Evolutionary conservation across 2,888 invertebrate genomes (phyloP).

Genomic region (Galerucella pusilla): DNA sequence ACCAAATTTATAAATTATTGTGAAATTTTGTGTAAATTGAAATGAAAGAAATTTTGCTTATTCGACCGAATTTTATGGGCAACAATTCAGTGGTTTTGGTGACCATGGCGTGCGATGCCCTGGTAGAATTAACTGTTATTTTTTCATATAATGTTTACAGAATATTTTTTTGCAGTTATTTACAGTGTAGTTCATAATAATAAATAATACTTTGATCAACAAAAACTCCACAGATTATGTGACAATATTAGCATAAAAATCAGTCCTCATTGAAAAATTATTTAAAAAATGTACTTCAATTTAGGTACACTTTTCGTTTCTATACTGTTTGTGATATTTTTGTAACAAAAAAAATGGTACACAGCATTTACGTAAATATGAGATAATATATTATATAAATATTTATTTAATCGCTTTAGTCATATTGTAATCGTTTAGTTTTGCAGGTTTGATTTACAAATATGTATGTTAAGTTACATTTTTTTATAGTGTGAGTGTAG

Average conservation of each 20-base stretch:
- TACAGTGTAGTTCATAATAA: background rate
- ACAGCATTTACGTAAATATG: conserved; percentile 11
- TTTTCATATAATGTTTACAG: background rate
- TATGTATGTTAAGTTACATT: background rate
- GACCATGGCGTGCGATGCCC: too few relatives aligned
- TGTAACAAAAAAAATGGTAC: conserved; percentile 12
- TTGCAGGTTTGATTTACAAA: background rate
- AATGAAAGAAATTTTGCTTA: too few relatives aligned
- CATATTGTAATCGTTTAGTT: background rate
- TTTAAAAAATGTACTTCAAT: background rate
- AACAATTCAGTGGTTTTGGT: too few relatives aligned
- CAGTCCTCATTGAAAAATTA: background rate
- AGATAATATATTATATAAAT: background rate
- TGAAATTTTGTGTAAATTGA: too few relatives aligned
- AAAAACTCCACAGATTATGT: background rate
- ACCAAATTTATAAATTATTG: too few relatives aligned
- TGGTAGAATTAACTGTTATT: background rate
- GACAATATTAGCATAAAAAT: background rate
- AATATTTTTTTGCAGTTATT: background rate
- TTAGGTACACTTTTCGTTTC: conserved; percentile 1
- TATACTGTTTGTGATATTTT: conserved; percentile 13
- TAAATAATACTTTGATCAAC: background rate
- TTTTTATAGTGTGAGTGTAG: background rate
- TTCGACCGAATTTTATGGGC: too few relatives aligned
- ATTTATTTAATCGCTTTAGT: background rate